These are phyloP conservation scores for Caenorhabditis sp. DNA, from an alignment of 2,888 invertebrate species.

Conservation along the genomic window DNA sequence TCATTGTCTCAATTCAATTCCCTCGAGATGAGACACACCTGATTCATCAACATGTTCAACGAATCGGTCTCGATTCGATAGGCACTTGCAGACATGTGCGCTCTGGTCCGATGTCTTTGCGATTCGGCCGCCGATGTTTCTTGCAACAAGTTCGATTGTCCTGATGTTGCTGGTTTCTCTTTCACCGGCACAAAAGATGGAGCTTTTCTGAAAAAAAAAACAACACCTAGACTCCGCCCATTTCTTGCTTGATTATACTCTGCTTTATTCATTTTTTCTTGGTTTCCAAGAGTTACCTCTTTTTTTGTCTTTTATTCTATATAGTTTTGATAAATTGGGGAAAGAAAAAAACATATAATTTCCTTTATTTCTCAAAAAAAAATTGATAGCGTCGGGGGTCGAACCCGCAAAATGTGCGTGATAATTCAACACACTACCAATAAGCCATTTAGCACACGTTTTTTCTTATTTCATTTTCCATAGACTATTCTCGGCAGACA, in stretches of 20 bases:
- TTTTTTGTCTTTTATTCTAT: neutral
- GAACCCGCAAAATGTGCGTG: neutral
- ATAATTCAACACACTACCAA: neutral
- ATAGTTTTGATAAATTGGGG: neutral
- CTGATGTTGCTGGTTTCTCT: slow-evolving; percentile 21
- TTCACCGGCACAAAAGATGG: slow-evolving; percentile 57
- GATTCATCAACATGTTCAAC: slow-evolving; percentile 69
- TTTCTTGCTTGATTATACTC: too few relatives aligned
- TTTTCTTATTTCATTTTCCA: too few relatives aligned
- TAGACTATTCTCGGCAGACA: too few relatives aligned
- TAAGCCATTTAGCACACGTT: too few relatives aligned
- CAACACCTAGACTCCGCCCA: too few relatives aligned
- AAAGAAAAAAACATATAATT: slow-evolving; percentile 8
- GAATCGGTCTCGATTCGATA: slow-evolving; percentile 67
- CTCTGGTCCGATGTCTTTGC: slow-evolving; percentile 24
- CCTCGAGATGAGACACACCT: slow-evolving; percentile 33
- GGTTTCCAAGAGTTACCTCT: too few relatives aligned
- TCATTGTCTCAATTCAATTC: neutral
- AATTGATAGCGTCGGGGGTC: too few relatives aligned
- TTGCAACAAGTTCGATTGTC: slow-evolving; percentile 1
- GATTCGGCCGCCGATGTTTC: slow-evolving; percentile 3
- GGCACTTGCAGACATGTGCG: slow-evolving; percentile 35
- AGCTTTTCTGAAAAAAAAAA: slow-evolving; percentile 2
- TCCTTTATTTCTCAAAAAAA: slow-evolving; percentile 10
- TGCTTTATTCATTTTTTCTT: too few relatives aligned